These are phyloP conservation scores for Cacatua alba DNA, from an alignment of 2,113 vertebrate genomes.

Conservation along the genomic window DNA sequence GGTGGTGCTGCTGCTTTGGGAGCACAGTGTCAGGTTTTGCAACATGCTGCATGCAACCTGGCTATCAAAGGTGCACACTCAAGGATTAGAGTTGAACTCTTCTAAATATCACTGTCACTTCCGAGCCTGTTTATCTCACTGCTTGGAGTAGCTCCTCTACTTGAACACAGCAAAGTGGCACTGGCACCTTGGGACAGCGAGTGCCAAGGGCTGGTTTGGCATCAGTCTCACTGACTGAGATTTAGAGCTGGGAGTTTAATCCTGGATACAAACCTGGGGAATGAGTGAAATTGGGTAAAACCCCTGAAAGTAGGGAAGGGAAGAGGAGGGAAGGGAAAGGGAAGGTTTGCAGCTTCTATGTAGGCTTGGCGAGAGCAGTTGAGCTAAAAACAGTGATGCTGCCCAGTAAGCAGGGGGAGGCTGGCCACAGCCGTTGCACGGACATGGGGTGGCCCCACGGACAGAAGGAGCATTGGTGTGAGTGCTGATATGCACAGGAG, in stretches of 20 bases:
- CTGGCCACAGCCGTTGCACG: accelerated
- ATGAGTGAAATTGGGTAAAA: neutral
- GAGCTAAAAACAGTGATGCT: neutral
- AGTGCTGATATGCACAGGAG: neutral
- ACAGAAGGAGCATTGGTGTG: neutral
- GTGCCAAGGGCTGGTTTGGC: neutral
- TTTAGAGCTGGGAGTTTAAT: neutral
- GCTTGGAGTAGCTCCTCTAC: neutral
- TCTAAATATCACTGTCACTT: neutral
- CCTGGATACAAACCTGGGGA: neutral
- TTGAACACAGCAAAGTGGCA: neutral
- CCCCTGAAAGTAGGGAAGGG: neutral
- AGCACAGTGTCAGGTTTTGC: neutral
- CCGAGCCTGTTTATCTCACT: neutral
- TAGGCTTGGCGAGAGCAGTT: neutral
- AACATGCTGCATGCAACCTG: accelerated
- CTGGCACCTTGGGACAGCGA: neutral
- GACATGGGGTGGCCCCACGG: neutral
- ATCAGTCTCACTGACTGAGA: neutral
- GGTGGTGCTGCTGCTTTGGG: accelerated
- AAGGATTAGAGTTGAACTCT: neutral
- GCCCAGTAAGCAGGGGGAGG: neutral
- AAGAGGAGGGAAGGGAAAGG: neutral
- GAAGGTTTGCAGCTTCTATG: neutral
- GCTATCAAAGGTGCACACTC: neutral